Base-by-base conservation (phyloP, 2,797 vertebrate species). In the Notamacropus eugenii region DNA sequence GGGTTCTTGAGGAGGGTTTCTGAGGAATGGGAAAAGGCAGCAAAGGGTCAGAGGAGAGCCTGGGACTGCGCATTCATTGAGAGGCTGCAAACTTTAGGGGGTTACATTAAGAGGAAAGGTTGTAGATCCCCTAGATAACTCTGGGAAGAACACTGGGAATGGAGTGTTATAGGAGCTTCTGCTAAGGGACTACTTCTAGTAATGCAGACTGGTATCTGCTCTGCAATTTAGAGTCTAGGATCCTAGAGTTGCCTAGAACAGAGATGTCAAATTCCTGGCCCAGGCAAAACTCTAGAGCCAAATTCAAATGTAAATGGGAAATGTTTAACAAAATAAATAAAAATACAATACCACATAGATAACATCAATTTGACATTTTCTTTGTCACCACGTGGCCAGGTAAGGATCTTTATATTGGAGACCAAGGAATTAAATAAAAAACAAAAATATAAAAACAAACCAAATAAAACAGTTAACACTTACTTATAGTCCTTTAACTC, bases 401-500 rank as follows among this genome's bases (percentile, higher is more conserved):
- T n/a, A 74, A 16, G 16, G 67, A 40, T 74, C 19, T 74, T 40
- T 40, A 11, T 62, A 40, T 34, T 0, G 12, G 2, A 31, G 90
- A 95, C 91, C 54, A 28, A 87, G 50, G 6, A 46, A 67, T 54
- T 50, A 87, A 0, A 2, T 54, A 57, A 92, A 91, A 58, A 93
- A 96, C 3, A 14, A 40, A 24, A 2, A 74, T 94, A 96, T 96
- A 27, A 55, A 52, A 97, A 46, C 34, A 6, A 87, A 95, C 93
- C 52, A 52, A 67, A 28, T 58, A 93, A 96, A 91, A 29, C 91
- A 0, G 8, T 55, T 95, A 91, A 92, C 56, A 98, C 98, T 98
- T 97, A 99, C 98, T 0, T 0, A 27, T 99, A 98, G 96, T 91
- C 93, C 59, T 91, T 97, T 91, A 98, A 95, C 96, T 98, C 95